Evolutionary conservation across 2,888 invertebrate species (phyloP), one percentile per base, ranked within the genome.

Genomic region (Tuberolachnus salignus): DNA sequence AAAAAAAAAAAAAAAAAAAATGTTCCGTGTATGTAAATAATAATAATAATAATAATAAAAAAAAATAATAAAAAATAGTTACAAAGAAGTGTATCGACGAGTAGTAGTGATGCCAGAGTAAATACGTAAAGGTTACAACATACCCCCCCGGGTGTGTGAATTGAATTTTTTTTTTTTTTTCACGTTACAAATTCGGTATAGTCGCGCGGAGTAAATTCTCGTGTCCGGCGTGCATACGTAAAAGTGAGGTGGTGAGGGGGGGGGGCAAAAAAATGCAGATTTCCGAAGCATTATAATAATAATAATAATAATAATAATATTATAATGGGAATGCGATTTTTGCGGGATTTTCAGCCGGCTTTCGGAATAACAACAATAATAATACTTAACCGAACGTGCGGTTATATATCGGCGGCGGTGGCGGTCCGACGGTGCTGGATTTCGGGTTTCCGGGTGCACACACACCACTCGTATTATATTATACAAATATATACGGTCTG

Each of bases 1-100:
- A 49, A 66, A 46, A 66, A 44, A 46, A 44, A 44, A 23, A 57
- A 46, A 23, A 71, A 57, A 42, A 72, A 26, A 61, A 46, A 44
- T 34, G 55, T 26, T 66, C 57, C 66, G 8, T 16, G 23, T 44
- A 66, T 64, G 53, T 64, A 57, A 61, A 66, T 75, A 55, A 66
- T 66, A 75, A 75, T 75, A 75, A 63, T 26, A 49, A 49, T 59
- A 23, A 73, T 73, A 49, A 67, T 46, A 57, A 21, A 11, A 11
- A 2, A 8, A 46, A 16, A 21, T n/a, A 26, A 74, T 61, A 44
- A 59, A 44, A 53, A 53, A 23, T 44, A 53, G 42, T 74, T 23
- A 44, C 42, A 74, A 63, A 69, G 78, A 69, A 69, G 78, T 61
- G 78, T 78, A 69, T 78, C 69, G 69, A 78, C 69, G 78, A 69